Conservation (phyloP, 2,113 vertebrate genomes). For the Capreolus pygargus region DNA sequence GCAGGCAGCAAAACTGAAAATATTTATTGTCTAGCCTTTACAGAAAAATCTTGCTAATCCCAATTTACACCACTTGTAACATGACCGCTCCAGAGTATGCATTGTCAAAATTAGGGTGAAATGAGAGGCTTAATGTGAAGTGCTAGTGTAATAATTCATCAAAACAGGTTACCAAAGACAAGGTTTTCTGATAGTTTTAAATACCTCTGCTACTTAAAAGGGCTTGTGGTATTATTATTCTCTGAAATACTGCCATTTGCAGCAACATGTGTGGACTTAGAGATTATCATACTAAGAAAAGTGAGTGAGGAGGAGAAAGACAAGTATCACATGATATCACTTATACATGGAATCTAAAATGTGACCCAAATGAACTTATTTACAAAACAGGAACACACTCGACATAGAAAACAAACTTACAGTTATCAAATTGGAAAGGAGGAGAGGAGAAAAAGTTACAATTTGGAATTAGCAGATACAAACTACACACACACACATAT, state of each 20-base stretch:
- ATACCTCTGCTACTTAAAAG: neutral
- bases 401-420: neutral
- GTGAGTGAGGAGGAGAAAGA: neutral
- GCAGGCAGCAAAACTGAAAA: neutral
- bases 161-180: neutral
- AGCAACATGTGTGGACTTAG: neutral
- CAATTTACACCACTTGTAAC: no score
- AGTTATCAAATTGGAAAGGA: neutral
- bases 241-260: neutral
- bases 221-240: neutral
- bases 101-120: neutral
- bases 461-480: neutral
- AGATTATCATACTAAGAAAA: neutral
- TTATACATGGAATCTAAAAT: neutral
- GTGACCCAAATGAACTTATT: neutral
- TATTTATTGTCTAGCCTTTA: neutral
- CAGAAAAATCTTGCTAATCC: neutral
- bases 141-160: rapidly evolving
- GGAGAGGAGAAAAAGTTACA: neutral
- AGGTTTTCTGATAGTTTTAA: neutral
- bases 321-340: neutral
- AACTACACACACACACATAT: neutral
- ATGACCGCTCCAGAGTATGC: neutral
- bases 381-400: neutral
- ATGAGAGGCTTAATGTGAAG: neutral